Evolutionary conservation across 2,113 vertebrate genomes (phyloP), one percentile per base, ranked within the genome.

Genomic region (Helogale parvula): DNA sequence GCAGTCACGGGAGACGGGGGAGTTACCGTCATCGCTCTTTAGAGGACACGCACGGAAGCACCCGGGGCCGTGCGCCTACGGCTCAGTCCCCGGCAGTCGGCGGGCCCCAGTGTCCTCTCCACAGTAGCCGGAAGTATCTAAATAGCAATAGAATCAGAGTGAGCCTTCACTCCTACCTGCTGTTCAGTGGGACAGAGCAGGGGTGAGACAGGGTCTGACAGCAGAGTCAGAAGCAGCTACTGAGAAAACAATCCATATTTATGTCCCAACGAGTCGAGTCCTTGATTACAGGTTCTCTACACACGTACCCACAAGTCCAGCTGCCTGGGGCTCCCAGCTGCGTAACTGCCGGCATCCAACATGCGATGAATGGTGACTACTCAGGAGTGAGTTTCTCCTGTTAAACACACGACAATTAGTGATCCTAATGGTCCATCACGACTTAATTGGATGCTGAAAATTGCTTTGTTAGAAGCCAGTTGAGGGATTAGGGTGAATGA

Each of bases 401-500:
- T 17, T 31, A 85, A 50, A 74, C 5, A 47, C 47, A 81, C 54
- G 63, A 31, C 63, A n/a, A 50, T 65, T 50, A 93, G 71, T 25
- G 54, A 76, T 47, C 47, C 47, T 71, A 68, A 85, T 27, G 33
- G 95, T 63, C 83, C 66, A 21, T 77, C 71, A 84, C 4, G 0
- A 50, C 65, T 69, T 76, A 76, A 93, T 69, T 66, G 50, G 77
- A 82, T 41, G 57, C 87, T 38, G 66, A 50, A 69, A 89, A 85
- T 81, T 23, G n/a, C 92, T 57, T 89, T 88, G 68, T 92, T 77
- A 94, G 71, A 88, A 89, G 57, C 57, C 60, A 23, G 0, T 21
- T 41, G 87, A 85, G 87, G 74, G 87, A 33, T 7, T n/a, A 23
- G 50, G 50, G 52, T 60, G 88, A 88, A 87, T 91, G 84, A 60